A percentile compares a stretch with the other conserved stretches of the same genome.
These are phyloP conservation scores for Ctenicera cuprea DNA, from an alignment of 2,888 invertebrate species.

Conservation along the genomic window DNA sequence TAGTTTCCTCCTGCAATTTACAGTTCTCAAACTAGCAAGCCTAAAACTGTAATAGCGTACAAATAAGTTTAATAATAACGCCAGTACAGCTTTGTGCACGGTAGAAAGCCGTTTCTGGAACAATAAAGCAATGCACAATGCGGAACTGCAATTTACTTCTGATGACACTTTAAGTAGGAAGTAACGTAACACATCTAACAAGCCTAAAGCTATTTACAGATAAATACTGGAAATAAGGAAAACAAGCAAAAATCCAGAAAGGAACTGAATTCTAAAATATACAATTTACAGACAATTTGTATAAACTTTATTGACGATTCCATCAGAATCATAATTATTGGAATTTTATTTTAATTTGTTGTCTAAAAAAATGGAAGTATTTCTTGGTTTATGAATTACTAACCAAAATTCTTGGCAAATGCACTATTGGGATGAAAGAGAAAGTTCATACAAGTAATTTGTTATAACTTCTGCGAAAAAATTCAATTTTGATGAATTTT, in stretches of 20 bases:
- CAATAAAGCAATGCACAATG: constrained; percentile 14
- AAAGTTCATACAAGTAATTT: too few species aligned
- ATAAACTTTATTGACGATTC: background rate
- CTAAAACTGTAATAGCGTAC: background rate
- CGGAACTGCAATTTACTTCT: constrained; percentile 12
- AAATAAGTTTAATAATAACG: constrained; percentile 10
- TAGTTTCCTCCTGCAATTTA: constrained; percentile 1
- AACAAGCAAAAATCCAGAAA: constrained; percentile 1
- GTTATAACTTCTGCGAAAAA: too few species aligned
- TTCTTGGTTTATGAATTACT: too few species aligned
- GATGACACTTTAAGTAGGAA: constrained; percentile 1
- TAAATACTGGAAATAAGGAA: constrained; percentile 4
- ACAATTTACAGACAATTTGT: too few species aligned
- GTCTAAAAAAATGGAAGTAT: too few species aligned
- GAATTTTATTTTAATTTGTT: background rate
- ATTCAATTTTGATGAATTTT: too few species aligned
- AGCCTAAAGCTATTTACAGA: background rate
- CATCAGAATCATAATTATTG: background rate
- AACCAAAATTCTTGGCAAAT: too few species aligned
- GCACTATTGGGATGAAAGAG: too few species aligned
- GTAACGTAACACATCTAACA: background rate
- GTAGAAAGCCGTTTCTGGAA: constrained; percentile 9
- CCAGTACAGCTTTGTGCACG: background rate
- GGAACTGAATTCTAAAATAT: background rate
- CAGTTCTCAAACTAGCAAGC: background rate